Conservation (phyloP, 2,113 vertebrate species). For the Oenanthe melanoleuca region DNA sequence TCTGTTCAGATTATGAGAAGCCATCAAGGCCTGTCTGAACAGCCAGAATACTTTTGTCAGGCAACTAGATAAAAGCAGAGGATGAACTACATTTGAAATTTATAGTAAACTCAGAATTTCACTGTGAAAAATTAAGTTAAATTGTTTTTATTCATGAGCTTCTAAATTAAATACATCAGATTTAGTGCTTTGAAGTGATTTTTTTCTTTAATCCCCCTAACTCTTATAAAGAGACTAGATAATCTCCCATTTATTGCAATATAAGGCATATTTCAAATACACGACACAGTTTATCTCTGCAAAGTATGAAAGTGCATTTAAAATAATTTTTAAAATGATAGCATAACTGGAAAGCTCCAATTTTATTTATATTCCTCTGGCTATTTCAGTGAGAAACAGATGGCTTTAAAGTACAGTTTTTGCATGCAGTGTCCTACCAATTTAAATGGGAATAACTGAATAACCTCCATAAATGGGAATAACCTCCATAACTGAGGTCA, state of each 20-base stretch:
- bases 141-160: conserved; percentile 5
- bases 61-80: neutral
- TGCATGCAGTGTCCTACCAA: rapidly evolving
- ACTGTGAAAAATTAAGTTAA: neutral
- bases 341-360: rapidly evolving
- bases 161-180: conserved; percentile 9
- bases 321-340: neutral
- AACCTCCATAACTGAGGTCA: neutral
- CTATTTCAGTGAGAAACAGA: neutral
- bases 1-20: neutral
- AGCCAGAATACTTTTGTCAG: neutral
- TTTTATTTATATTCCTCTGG: neutral
- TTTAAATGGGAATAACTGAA: neutral
- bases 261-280: neutral
- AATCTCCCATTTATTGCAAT: neutral
- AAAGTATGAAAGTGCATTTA: neutral
- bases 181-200: conserved; percentile 14
- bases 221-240: neutral
- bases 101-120: neutral
- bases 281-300: neutral
- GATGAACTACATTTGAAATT: neutral
- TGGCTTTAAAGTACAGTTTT: neutral
- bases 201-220: conserved; percentile 24
- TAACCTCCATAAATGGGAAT: too few species aligned
- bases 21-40: neutral